Evolutionary conservation across 2,113 vertebrate species (phyloP).

Genomic region (Elachura formosa): DNA sequence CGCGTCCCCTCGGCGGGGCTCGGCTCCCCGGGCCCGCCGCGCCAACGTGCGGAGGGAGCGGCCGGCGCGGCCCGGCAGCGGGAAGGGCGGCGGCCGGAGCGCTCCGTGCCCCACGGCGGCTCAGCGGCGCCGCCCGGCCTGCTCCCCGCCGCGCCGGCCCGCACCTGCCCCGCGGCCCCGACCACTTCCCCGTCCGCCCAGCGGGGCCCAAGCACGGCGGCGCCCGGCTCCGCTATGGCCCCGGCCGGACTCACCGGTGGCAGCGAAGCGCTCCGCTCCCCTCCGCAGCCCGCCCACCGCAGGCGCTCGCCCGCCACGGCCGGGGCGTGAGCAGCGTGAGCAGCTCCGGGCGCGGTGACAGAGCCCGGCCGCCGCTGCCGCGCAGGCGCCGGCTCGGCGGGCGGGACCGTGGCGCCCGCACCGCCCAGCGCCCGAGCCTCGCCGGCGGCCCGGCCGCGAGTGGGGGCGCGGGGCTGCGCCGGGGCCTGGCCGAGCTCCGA

Average conservation of each 20-base stretch:
- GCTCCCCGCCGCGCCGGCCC: no score
- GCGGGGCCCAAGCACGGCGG: no score
- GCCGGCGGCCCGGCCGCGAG: background rate
- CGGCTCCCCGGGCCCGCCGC: no score
- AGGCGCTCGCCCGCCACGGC: background rate
- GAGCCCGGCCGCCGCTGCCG: background rate
- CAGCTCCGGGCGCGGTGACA: background rate
- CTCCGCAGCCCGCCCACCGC: background rate
- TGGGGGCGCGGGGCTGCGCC: background rate
- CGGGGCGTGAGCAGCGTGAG: background rate
- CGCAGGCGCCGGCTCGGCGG: background rate
- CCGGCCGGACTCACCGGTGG: background rate
- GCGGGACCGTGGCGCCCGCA: background rate
- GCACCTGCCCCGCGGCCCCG: background rate
- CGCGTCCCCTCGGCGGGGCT: no score
- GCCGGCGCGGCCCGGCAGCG: no score
- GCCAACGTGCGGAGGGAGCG: no score
- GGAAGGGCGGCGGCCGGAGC: no score
- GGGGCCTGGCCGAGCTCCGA: rapidly evolving
- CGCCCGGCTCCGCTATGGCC: background rate
- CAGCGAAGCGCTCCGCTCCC: background rate
- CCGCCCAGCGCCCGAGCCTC: background rate
- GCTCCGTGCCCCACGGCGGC: no score
- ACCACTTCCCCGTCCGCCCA: background rate
- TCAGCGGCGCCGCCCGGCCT: no score